Base-by-base conservation (phyloP, 2,888 invertebrate species). In the Actias luna region DNA sequence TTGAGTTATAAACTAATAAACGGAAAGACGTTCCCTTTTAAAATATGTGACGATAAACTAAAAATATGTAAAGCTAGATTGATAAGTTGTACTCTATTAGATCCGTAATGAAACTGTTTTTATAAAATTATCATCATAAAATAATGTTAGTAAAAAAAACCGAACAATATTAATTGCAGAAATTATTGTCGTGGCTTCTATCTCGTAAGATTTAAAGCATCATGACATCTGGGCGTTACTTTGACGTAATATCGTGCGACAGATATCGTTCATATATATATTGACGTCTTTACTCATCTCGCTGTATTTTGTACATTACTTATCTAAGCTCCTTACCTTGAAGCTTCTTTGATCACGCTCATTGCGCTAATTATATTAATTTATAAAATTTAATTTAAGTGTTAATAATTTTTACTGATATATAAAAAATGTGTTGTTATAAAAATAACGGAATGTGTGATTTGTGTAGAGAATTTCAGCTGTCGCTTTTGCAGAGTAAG, bases 321-420 rank as follows among this genome's bases (percentile, higher is more conserved):
- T 91, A 92, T 90, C 91, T 87, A 87, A 90, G 90, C 88, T 88
- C 79, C 83, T 87, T 85, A 89, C 90, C 89, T 89, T 88, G 88
- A 89, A 87, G 90, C 85, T 85, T 80, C 87, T 82, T 77, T 71
- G 82, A 81, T 80, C 80, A 76, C 73, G 79, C 80, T 71, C 75
- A 78, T 77, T 76, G 75, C 73, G 82, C 78, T 77, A 76, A 81
- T 81, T 79, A 80, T 65, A 68, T 71, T 25, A 74, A 75, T 71
- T 75, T 71, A 69, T 75, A 65, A 64, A 65, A 55, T 63, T 66
- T 70, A 50, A 29, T n/a, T 71, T 63, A 59, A 52, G 66, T 65
- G 61, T 64, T 64, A 68, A 64, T 36, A 65, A 63, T 69, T 65
- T 60, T 63, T 63, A 58, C 50, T 63, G 52, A 67, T 64, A 62